Evolutionary conservation across 2,113 vertebrate species (phyloP), one percentile per base, ranked within the genome.

Genomic region (Sceloporus undulatus): DNA sequence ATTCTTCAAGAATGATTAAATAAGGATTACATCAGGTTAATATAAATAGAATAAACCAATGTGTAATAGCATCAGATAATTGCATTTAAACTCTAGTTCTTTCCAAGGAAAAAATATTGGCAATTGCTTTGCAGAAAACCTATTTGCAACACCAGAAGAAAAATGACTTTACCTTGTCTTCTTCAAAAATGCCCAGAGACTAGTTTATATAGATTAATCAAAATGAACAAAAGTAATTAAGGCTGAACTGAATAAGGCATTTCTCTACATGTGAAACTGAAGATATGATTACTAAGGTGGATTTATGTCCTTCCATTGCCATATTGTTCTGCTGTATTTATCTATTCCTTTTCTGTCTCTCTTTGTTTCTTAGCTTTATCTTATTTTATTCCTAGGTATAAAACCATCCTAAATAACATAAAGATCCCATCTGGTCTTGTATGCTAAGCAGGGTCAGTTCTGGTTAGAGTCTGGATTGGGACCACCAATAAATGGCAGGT

Each of bases 191-290:
- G 70, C 34, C 38, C 21, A 21, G 38, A 88, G 1, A 91, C 7
- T 80, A 89, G 74, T 91, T 87, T 87, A 70, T 11, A 87, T 16
- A 85, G 88, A 27, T 86, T n/a, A 68, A 68, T 42, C 13, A 62
- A 78, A 83, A 73, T 70, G 73, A 87, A 54, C 42, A 73, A 91
- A 85, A 42, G 2, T 66, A 94, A 91, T 54, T 80, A 91, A 89
- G 54, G 4, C 8, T 34, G 48, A 40, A 59, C 11, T 5, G n/a
- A 79, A 91, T 14, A 54, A 56, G 90, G 10, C 38, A 9, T 90
- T 25, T 89, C 90, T 75, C 84, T 79, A 18, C 77, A 74, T 59
- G 74, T 18, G 25, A 91, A 80, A 79, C 48, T 91, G 25, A 90
- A 34, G 34, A 29, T 56, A 23, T 87, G 52, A 62, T 9, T 82